Percentiles rank a stretch among this genome's conserved stretches.
phyloP scores from a whole-genome alignment of 2,113 vertebrate species.

The Microcebus lehilahytsara region DNA sequence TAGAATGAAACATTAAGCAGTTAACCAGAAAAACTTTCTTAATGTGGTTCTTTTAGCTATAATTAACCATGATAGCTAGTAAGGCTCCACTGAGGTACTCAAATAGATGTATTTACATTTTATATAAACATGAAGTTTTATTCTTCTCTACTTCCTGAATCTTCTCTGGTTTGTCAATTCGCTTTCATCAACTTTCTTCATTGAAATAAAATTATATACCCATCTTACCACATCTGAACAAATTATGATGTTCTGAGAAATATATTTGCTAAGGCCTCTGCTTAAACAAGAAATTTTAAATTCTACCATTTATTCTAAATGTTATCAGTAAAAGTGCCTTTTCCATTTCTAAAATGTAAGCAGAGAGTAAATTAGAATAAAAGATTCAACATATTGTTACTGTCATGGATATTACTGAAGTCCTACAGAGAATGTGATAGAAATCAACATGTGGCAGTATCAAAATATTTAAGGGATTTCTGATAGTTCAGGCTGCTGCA shows the following conservation, averaged over 20 bases:
- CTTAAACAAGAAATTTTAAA: slow-evolving; percentile 2
- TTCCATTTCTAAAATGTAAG: not conserved
- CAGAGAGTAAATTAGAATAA: not conserved
- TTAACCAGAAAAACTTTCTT: not conserved
- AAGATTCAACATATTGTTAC: not conserved
- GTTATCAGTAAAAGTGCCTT: not conserved
- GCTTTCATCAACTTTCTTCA: not conserved
- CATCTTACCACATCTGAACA: not conserved
- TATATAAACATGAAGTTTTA: not conserved
- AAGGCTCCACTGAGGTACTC: not conserved
- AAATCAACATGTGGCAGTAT: not conserved
- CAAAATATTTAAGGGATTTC: slow-evolving; percentile 8
- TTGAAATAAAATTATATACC: not conserved
- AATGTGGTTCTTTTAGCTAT: not conserved
- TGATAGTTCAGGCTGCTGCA: not conserved
- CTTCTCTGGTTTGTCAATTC: not conserved
- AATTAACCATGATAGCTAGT: not conserved
- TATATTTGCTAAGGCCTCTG: not conserved
- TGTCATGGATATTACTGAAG: not conserved
- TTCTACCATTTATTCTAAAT: not conserved
- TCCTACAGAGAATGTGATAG: not conserved
- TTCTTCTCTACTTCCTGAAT: not conserved
- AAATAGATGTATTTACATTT: not conserved
- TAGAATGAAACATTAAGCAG: not conserved
- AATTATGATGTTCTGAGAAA: not conserved